Evolutionary conservation across 1,140 invertebrate genomes (phyloP).

Genomic region (Diploscapter pachys): DNA sequence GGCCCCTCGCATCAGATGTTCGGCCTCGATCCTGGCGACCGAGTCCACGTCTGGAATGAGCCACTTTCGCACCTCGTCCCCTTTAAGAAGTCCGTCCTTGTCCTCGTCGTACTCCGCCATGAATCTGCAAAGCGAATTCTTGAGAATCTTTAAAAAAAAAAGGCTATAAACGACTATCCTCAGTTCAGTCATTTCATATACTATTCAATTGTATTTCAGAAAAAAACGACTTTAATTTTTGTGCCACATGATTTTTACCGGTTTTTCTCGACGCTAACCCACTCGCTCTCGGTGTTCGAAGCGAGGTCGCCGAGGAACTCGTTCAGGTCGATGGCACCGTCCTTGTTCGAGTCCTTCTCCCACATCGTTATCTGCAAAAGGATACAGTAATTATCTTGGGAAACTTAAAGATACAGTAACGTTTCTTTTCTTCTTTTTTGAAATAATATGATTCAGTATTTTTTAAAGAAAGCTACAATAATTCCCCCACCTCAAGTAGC

Average conservation of each 20-base stretch:
- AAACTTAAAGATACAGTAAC: too few relatives aligned
- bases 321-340: constrained; percentile 66
- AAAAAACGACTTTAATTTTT: neutral
- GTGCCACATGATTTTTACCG: constrained; percentile 48
- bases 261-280: constrained; percentile 78
- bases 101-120: constrained; percentile 81
- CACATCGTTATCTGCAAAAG: constrained; percentile 77
- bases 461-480: too few relatives aligned
- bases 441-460: too few relatives aligned
- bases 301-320: constrained; percentile 59
- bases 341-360: constrained; percentile 79
- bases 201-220: too few relatives aligned
- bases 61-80: constrained; percentile 80
- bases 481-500: constrained; percentile 64
- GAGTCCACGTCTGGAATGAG: constrained; percentile 82
- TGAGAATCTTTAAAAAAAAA: neutral
- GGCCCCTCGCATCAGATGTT: constrained; percentile 81
- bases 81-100: constrained; percentile 76
- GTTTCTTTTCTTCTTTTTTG: too few relatives aligned
- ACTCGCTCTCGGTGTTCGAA: constrained; percentile 73
- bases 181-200: too few relatives aligned
- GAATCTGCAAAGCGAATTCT: constrained; percentile 66
- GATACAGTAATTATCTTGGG: constrained; percentile 60
- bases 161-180: too few relatives aligned
- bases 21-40: constrained; percentile 82